Percentiles rank a stretch among this genome's conserved stretches.
phyloP scores from a whole-genome alignment of 2,888 invertebrate species.

The Digitonthophagus gazella region DNA sequence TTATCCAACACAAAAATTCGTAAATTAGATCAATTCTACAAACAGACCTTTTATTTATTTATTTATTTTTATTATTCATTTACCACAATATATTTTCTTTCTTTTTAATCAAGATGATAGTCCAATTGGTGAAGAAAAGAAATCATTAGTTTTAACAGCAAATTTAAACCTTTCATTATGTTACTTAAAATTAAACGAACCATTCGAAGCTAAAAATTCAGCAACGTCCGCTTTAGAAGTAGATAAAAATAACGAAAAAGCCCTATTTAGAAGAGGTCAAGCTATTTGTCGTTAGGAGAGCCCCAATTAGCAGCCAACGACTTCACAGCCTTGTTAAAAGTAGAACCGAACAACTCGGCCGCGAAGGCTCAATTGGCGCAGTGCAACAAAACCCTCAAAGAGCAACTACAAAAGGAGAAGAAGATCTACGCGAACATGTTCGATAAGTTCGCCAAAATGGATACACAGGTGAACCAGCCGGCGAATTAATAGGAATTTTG shows the following conservation, averaged over 20 bases:
- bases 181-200: constrained; percentile 71
- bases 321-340: constrained; percentile 71
- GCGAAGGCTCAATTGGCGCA: constrained; percentile 72
- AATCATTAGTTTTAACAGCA: constrained; percentile 64
- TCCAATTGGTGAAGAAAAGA: constrained; percentile 47
- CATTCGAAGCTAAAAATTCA: constrained; percentile 67
- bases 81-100: too few species aligned
- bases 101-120: too few species aligned
- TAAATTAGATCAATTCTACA: too few species aligned
- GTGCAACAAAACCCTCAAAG: constrained; percentile 72
- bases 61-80: too few species aligned
- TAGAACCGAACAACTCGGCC: constrained; percentile 88
- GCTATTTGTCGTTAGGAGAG: constrained; percentile 75
- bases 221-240: constrained; percentile 76
- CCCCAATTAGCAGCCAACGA: constrained; percentile 73
- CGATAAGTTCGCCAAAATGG: constrained; percentile 82
- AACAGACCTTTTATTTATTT: too few species aligned
- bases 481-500: constrained; percentile 21
- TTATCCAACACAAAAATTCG: too few species aligned
- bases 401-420: constrained; percentile 78
- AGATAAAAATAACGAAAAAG: constrained; percentile 81
- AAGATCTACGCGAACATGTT: constrained; percentile 94
- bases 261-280: constrained; percentile 82
- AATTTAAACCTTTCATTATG: constrained; percentile 82
- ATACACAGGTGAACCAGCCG: constrained; percentile 70